Percentiles rank a stretch among this genome's conserved stretches.
Evolutionary conservation across 2,888 invertebrate species (phyloP).

Genomic region (Laspeyria flexula): DNA sequence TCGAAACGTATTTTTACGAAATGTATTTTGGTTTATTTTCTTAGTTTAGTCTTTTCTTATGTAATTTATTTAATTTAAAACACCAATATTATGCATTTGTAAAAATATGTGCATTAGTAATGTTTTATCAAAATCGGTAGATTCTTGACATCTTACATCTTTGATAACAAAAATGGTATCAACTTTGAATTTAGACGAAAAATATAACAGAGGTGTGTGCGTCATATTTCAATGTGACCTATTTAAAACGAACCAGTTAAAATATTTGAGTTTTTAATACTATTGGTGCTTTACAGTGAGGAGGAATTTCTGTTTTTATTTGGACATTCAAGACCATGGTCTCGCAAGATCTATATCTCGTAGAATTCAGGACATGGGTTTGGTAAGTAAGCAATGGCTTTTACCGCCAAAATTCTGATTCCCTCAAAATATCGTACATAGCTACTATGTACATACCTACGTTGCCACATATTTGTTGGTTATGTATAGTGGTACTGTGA

Average conservation of each 20-base stretch:
- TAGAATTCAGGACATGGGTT: slow-evolving; percentile 90
- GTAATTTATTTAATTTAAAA: slow-evolving; percentile 48
- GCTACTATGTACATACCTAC: slow-evolving; percentile 32
- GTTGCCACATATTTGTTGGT: slow-evolving; percentile 55
- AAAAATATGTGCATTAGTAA: slow-evolving; percentile 21
- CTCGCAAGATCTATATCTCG: slow-evolving; percentile 88
- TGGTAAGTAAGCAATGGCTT: slow-evolving; percentile 83
- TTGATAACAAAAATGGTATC: slow-evolving; percentile 72
- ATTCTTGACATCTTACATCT: slow-evolving; percentile 20
- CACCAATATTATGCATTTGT: slow-evolving; percentile 16
- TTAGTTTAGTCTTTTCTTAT: slow-evolving; percentile 56
- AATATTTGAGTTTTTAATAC: slow-evolving; percentile 23
- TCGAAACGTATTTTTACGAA: slow-evolving; percentile 69
- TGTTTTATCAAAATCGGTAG: slow-evolving; percentile 27
- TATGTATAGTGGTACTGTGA: slow-evolving; percentile 50
- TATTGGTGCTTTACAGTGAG: slow-evolving; percentile 73
- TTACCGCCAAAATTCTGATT: slow-evolving; percentile 65
- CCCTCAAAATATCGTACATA: slow-evolving; percentile 9
- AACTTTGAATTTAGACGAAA: slow-evolving; percentile 78
- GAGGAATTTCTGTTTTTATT: slow-evolving; percentile 90
- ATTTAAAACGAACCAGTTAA: slow-evolving; percentile 27
- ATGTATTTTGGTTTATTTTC: slow-evolving; percentile 61
- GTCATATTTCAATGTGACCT: slow-evolving; percentile 49
- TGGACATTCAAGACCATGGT: slow-evolving; percentile 91
- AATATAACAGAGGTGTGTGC: slow-evolving; percentile 77